Conservation (phyloP, 2,888 invertebrate genomes). For the Drosophila pseudotakahashii region DNA sequence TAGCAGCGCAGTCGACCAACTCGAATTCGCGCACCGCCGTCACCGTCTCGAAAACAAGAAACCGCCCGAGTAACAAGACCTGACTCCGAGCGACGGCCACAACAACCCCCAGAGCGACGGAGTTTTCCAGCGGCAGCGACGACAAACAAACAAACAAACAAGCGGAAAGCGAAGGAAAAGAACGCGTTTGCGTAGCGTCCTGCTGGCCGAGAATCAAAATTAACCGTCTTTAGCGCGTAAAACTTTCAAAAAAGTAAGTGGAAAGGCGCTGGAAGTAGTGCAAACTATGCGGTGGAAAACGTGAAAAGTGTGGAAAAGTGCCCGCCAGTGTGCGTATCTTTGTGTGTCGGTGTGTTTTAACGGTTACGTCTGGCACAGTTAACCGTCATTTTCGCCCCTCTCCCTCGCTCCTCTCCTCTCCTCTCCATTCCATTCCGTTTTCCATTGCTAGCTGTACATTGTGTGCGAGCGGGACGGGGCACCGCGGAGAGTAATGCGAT, state of each 20-base stretch:
- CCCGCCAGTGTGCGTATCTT: constrained; percentile 1
- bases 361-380: constrained; percentile 35
- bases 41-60: not conserved
- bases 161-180: not conserved
- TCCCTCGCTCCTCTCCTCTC: not conserved
- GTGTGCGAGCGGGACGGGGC: constrained; percentile 27
- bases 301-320: constrained; percentile 6
- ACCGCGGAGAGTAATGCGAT: constrained; percentile 1
- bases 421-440: constrained; percentile 2
- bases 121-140: not conserved
- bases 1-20: constrained; percentile 8
- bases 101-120: not conserved
- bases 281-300: not conserved
- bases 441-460: constrained; percentile 36
- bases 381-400: constrained; percentile 21
- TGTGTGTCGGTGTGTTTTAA: constrained; percentile 12
- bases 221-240: constrained; percentile 25
- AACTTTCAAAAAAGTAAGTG: constrained; percentile 10
- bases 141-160: not conserved
- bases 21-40: constrained; percentile 19
- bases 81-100: not conserved
- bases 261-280: not conserved
- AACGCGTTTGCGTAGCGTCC: constrained; percentile 1
- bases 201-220: constrained; percentile 16
- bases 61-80: constrained; percentile 14